Percentiles rank a stretch among this genome's conserved stretches.
Conservation (phyloP, 2,888 invertebrate genomes). For the Chaetogeoica ovagalla region DNA sequence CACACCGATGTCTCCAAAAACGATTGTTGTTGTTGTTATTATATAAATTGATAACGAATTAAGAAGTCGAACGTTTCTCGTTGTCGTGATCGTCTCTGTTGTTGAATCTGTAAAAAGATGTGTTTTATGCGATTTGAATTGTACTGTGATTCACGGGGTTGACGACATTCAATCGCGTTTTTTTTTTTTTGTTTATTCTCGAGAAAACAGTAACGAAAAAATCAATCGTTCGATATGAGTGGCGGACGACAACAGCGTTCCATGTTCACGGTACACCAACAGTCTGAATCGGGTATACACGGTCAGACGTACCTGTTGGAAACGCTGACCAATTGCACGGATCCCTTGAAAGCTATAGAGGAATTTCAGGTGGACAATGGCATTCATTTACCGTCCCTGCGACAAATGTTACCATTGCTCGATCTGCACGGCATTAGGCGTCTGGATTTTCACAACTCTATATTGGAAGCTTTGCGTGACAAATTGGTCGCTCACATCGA, state of each 20-base stretch:
- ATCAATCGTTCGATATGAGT: conserved; percentile 37
- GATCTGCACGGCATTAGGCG: conserved; percentile 92
- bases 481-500: conserved; percentile 79
- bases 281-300: conserved; percentile 68
- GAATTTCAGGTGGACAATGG: conserved; percentile 94
- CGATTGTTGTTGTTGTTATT: neutral
- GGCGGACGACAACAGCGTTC: conserved; percentile 46
- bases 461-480: conserved; percentile 79
- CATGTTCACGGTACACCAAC: conserved; percentile 42
- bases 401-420: conserved; percentile 91
- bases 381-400: conserved; percentile 84
- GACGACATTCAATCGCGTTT: conserved; percentile 12
- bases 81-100: neutral
- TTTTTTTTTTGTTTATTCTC: too few relatives aligned
- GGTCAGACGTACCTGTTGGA: conserved; percentile 85
- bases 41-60: neutral
- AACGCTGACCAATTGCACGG: conserved; percentile 91
- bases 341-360: conserved; percentile 96
- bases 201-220: too few relatives aligned
- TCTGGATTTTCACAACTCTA: conserved; percentile 92
- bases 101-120: neutral
- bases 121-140: neutral
- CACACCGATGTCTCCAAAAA: neutral
- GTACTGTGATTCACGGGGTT: too few relatives aligned
- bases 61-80: neutral